Percentiles rank a stretch among this genome's conserved stretches.
These are phyloP conservation scores for Pinna nobilis DNA, from an alignment of 1,140 invertebrate species.

Conservation along the genomic window DNA sequence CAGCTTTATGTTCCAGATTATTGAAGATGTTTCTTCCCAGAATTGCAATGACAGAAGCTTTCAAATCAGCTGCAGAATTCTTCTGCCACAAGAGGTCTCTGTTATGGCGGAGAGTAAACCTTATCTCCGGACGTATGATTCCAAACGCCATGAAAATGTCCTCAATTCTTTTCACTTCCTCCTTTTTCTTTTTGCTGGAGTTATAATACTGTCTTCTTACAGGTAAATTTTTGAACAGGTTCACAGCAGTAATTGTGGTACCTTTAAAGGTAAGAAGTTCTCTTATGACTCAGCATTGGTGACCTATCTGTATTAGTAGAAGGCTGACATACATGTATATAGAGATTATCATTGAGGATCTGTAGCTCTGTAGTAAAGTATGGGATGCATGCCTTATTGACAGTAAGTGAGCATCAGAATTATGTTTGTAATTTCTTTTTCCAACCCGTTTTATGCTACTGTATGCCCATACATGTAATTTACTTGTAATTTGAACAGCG, in stretches of 20 bases:
- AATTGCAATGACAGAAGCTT: slow-evolving; percentile 74
- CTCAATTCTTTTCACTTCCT: slow-evolving; percentile 80
- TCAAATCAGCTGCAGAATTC: slow-evolving; percentile 69
- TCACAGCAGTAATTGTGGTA: slow-evolving; percentile 77
- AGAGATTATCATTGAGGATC: too few species aligned
- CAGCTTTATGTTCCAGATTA: slow-evolving; percentile 40
- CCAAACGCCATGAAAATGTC: slow-evolving; percentile 77
- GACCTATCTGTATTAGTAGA: too few species aligned
- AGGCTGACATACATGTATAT: too few species aligned
- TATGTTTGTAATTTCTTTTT: too few species aligned
- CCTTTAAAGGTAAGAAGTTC: slow-evolving; percentile 77
- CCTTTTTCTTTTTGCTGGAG: slow-evolving; percentile 75
- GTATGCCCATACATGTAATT: too few species aligned
- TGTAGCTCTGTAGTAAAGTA: too few species aligned
- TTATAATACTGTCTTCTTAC: slow-evolving; percentile 79
- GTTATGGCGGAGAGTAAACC: slow-evolving; percentile 78
- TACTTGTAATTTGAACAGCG: too few species aligned
- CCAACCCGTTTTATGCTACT: too few species aligned
- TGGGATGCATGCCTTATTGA: too few species aligned
- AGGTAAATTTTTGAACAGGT: slow-evolving; percentile 80
- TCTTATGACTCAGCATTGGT: too few species aligned
- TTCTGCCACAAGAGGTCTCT: slow-evolving; percentile 79
- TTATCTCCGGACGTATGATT: slow-evolving; percentile 76
- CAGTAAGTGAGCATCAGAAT: too few species aligned
- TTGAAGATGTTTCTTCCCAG: slow-evolving; percentile 75